A percentile compares a stretch with the other conserved stretches of the same genome.
Evolutionary conservation across 1,140 invertebrate species (phyloP).

Genomic region (Heliothis subflexa): DNA sequence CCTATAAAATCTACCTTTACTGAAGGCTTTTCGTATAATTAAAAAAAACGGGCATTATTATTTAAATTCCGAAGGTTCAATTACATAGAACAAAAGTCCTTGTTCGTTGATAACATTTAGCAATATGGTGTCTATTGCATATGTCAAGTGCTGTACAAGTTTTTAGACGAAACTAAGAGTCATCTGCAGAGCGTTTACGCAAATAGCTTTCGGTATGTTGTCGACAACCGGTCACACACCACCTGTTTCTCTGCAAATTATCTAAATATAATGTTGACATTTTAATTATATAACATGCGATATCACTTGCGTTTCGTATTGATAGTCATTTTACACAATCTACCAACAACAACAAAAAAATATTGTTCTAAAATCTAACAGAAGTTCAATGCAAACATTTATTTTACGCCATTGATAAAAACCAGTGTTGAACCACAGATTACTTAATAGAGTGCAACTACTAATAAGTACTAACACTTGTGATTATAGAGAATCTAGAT

Average conservation of each 20-base stretch:
- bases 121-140: constrained; percentile 33
- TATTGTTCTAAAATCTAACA: neutral
- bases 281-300: constrained; percentile 17
- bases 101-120: constrained; percentile 32
- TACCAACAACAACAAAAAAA: neutral
- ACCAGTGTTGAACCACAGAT: too few relatives aligned
- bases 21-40: neutral
- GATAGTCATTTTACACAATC: neutral
- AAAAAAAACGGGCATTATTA: neutral
- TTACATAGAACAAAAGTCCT: neutral
- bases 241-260: constrained; percentile 34
- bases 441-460: too few relatives aligned
- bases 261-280: constrained; percentile 34
- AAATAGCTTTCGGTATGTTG: constrained; percentile 42
- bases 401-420: neutral
- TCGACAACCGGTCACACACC: constrained; percentile 30
- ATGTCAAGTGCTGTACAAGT: constrained; percentile 29
- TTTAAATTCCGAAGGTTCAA: constrained; percentile 5
- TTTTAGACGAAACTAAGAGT: constrained; percentile 37
- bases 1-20: neutral
- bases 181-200: constrained; percentile 44
- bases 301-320: neutral
- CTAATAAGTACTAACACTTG: too few relatives aligned
- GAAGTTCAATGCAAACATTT: neutral
- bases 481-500: too few relatives aligned